Evolutionary conservation across 2,797 vertebrate species (phyloP), one percentile per base, ranked within the genome.

Genomic region (Cetoscarus ocellatus): DNA sequence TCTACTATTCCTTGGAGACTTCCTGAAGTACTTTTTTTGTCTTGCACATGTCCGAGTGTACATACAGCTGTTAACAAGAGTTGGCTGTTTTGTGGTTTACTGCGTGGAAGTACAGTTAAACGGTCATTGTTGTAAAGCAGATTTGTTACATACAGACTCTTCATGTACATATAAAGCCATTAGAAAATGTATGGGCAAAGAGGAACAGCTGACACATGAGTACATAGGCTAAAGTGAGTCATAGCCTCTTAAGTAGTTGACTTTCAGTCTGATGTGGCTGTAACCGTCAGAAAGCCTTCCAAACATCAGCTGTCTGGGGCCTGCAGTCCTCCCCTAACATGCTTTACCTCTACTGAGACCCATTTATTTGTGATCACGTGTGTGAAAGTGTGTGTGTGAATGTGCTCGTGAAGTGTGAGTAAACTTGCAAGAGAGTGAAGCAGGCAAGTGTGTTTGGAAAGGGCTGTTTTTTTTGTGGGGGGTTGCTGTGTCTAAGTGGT

Each of bases 281-380:
- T 76, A 75, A 72, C 51, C 11, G 40, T 68, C 55, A 76, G 60
- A 76, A 80, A 67, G 45, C 35, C 84, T 49, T 78, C 78, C 76
- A 70, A 73, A 84, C 65, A 82, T 90, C 86, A 86, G 74, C 83
- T 76, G 77, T 62, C 18, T 42, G 70, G 72, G 48, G 39, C 73
- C 62, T 64, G 56, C 50, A 47, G 60, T 50, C 43, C 36, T 53
- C 57, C 54, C 61, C 49, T 48, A 82, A 76, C 62, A 79, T 70
- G 75, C 75, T 73, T 56, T 10, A 7, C 38, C 58, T 64, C 75
- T 74, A 58, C 42, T 52, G 77, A 70, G 65, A 68, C 48, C 45
- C 67, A 67, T 90, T 88, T 82, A 80, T 61, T 64, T 61, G 18
- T 57, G 78, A 69, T 85, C 78, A 75, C 39, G 8, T 76, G 79